Evolutionary conservation across 1,140 invertebrate genomes (phyloP).

Genomic region (Habropoda laboriosa): DNA sequence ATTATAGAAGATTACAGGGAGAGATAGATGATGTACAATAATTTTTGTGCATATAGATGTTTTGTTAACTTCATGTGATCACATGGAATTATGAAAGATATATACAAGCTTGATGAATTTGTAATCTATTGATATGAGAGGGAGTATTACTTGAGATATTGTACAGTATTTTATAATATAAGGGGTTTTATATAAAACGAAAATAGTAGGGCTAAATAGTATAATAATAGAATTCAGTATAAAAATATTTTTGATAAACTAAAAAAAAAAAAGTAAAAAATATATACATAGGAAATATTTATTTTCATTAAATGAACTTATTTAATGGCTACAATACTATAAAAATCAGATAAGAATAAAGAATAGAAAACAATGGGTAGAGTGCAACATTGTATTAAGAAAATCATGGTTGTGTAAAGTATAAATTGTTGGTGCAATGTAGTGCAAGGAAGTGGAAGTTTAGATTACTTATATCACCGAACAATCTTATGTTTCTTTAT

Average conservation of each 20-base stretch:
- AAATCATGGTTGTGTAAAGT: conserved; percentile 1
- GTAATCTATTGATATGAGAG: neutral
- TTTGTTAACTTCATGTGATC: neutral
- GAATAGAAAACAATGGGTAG: neutral
- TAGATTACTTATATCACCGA: neutral
- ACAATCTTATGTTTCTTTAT: neutral
- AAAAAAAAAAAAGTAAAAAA: neutral
- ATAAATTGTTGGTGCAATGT: conserved; percentile 32
- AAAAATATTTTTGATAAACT: neutral
- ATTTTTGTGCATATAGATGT: neutral
- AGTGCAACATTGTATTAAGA: conserved; percentile 25
- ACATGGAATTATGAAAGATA: neutral
- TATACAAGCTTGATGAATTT: neutral
- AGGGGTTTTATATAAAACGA: neutral
- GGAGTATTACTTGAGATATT: neutral
- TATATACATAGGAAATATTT: neutral
- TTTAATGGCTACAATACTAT: neutral
- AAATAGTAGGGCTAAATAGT: too few species aligned
- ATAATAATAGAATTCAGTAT: neutral
- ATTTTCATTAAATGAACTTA: neutral
- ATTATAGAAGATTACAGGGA: neutral
- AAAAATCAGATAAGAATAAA: neutral
- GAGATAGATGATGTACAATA: neutral
- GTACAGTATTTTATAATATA: neutral
- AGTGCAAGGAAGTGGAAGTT: neutral